These are phyloP conservation scores for Penaeus chinensis DNA, from an alignment of 1,140 invertebrate species.

Conservation along the genomic window DNA sequence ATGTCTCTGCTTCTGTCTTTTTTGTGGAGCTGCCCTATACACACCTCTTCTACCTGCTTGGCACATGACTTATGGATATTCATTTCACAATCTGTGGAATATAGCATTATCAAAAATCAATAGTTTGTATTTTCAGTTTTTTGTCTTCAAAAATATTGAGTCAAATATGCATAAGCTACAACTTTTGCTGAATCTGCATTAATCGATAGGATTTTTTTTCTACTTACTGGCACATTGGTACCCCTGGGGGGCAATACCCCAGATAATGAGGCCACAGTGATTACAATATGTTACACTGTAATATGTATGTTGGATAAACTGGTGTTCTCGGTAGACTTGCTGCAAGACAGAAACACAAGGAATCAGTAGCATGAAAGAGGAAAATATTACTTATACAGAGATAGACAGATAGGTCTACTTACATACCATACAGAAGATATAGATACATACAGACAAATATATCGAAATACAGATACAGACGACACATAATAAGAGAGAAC, in stretches of 20 bases:
- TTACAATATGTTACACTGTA: slow-evolving; percentile 91
- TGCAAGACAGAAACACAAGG: slow-evolving; percentile 65
- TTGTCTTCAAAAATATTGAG: no score
- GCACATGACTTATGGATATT: slow-evolving; percentile 89
- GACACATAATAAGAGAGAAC: no score
- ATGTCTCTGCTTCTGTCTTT: slow-evolving; percentile 85
- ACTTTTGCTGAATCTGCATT: no score
- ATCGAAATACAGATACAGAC: no score
- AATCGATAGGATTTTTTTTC: not conserved
- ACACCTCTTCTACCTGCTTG: slow-evolving; percentile 84
- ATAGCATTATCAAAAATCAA: slow-evolving; percentile 61
- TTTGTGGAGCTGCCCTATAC: slow-evolving; percentile 84
- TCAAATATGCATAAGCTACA: no score
- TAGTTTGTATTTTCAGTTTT: not conserved
- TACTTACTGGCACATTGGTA: slow-evolving; percentile 87
- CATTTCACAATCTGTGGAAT: slow-evolving; percentile 83
- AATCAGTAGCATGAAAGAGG: not conserved
- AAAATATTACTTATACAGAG: not conserved
- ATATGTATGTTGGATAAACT: slow-evolving; percentile 89
- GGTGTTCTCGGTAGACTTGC: slow-evolving; percentile 86
- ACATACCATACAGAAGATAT: no score
- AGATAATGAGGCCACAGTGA: slow-evolving; percentile 91
- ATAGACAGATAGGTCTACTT: not conserved
- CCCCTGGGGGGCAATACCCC: slow-evolving; percentile 93
- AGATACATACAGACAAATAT: no score